Conservation (phyloP, 2,113 vertebrate genomes). For the Neogobius melanostomus region DNA sequence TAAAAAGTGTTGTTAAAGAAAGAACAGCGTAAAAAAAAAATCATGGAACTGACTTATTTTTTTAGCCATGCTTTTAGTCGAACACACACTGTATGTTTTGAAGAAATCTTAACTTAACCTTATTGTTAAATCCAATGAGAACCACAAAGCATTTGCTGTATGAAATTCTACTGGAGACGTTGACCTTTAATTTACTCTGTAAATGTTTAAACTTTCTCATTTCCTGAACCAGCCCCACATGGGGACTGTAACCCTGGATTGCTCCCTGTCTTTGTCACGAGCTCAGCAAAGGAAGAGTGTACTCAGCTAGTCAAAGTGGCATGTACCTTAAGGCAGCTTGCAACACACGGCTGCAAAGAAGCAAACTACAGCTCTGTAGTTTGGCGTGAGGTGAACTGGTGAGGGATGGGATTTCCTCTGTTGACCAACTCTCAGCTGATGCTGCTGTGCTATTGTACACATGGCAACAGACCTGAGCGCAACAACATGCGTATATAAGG, state of each 20-base stretch:
- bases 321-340: conserved; percentile 4
- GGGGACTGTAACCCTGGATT: neutral
- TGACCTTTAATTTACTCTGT: neutral
- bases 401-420: conserved; percentile 31
- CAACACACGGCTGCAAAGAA: conserved; percentile 8
- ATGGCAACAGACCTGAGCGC: neutral
- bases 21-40: neutral
- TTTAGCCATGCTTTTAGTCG: too few species aligned
- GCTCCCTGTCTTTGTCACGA: neutral
- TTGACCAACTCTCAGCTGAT: conserved; percentile 28
- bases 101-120: neutral
- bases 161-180: neutral
- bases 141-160: neutral
- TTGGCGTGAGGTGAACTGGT: conserved; percentile 22
- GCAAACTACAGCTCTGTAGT: neutral
- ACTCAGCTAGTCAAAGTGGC: conserved; percentile 14
- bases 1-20: neutral
- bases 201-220: conserved; percentile 5
- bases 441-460: conserved; percentile 12
- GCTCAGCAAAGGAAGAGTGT: neutral
- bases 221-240: neutral
- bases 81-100: neutral
- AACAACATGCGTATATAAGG: neutral
- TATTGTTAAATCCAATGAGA: neutral
- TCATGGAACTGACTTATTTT: neutral